phyloP scores from a whole-genome alignment of 2,113 vertebrate species.

The Phalacrocorax aristotelis region DNA sequence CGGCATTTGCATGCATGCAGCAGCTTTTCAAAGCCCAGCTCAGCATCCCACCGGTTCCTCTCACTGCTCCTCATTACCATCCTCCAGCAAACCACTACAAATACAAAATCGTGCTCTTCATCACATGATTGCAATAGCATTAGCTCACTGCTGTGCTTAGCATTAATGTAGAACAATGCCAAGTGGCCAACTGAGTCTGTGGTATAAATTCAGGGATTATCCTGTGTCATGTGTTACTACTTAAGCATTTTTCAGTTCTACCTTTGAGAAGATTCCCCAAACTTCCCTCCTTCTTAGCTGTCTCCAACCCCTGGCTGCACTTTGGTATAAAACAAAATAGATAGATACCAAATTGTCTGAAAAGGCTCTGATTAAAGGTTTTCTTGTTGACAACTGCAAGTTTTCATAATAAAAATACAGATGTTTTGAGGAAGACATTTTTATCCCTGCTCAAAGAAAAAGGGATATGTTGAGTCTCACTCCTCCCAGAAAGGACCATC shows the following conservation, averaged over 20 bases:
- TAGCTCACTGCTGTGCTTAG: not conserved
- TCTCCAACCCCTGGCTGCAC: not conserved
- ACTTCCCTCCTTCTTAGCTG: not conserved
- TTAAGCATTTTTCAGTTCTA: not conserved
- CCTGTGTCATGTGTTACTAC: not conserved
- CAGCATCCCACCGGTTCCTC: not conserved
- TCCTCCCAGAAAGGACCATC: not conserved
- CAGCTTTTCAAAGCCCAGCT: slow-evolving; percentile 17
- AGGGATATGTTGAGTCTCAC: rapidly evolving
- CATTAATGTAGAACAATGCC: not conserved
- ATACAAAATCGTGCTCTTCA: rapidly evolving
- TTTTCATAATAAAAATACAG: not conserved
- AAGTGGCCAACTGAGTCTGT: not conserved
- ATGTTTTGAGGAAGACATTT: not conserved
- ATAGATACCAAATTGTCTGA: not conserved
- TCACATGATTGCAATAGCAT: not conserved
- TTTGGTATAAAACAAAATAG: not conserved
- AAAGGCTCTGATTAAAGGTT: not conserved
- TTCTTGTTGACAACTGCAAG: not conserved
- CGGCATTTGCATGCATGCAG: not conserved
- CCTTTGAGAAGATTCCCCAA: not conserved
- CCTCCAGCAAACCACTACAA: not conserved
- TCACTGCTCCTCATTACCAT: not conserved
- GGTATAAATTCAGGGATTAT: not conserved
- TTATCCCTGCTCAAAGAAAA: not conserved